Base-by-base conservation (phyloP, 2,113 vertebrate species). In the Peromyscus californicus region DNA sequence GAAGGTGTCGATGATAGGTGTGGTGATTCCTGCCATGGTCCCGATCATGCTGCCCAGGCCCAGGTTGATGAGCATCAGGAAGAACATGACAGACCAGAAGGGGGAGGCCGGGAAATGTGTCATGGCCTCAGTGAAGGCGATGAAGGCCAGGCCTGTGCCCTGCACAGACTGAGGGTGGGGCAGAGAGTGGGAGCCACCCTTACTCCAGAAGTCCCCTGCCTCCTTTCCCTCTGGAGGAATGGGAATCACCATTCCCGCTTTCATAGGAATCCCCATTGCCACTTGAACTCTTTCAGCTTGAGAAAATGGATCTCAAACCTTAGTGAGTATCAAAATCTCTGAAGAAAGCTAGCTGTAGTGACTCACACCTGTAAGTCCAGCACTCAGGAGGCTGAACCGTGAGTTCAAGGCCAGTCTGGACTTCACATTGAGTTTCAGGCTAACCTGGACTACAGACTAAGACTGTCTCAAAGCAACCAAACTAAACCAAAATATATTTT, bases 81-180 rank as follows among this genome's bases (percentile, higher is more conserved):
- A 99, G 99, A 99, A 99, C 99, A 99, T 99, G 98, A 99, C 99
- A 0, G 99, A 99, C 99, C 99, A 99, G 98, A 99, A 99, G 0
- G 99, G 99, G 5, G 99, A 99, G 75, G 98, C 99, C 0, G 99
- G 99, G 96, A 99, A 99, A 97, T 99, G 99, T 0, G 99, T 99
- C 99, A 99, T 99, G 98, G 99, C 99, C 98, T 99, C 99, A 0
- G 99, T 99, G 99, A 99, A 99, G 96, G 99, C 99, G 1, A 99
- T 99, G 98, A 99, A 99, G n/a, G 99, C 99, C 98, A 99, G 98
- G 84, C 99, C 99, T 2, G 99, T 99, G 65, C 99, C 99, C 98
- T 99, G 99, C 96, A 99, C 99, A 0, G 99, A 99, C 99, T 99
- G 98, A 22, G 94, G 57, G 69, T 1, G 21, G 70, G 82, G 87